Conservation (phyloP, 2,113 vertebrate genomes). For the Oncorhynchus keta region DNA sequence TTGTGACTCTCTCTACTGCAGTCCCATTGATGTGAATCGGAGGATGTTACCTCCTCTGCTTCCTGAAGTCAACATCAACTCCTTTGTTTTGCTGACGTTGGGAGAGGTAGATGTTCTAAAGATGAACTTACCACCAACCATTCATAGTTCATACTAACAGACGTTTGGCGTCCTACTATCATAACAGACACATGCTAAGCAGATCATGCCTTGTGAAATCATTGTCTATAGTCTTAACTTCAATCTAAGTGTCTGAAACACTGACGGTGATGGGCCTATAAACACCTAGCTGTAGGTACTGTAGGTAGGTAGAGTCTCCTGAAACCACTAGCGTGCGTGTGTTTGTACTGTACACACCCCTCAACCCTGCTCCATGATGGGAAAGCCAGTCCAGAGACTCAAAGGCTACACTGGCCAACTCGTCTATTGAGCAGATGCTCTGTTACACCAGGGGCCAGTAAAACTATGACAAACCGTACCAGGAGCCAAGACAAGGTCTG, state of each 20-base stretch:
- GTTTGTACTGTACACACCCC: too few relatives aligned
- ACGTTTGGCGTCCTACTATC: background rate
- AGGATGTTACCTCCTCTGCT: too few relatives aligned
- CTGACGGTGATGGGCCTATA: background rate
- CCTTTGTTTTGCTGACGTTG: too few relatives aligned
- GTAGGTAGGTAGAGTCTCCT: background rate
- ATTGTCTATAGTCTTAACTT: background rate
- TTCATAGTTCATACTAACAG: too few relatives aligned
- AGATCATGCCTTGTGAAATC: background rate
- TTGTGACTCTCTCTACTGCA: too few relatives aligned
- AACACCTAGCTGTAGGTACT: background rate
- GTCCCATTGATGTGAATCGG: too few relatives aligned
- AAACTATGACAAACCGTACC: conserved; percentile 1
- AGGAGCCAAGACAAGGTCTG: background rate
- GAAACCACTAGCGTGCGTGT: background rate
- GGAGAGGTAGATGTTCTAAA: too few relatives aligned
- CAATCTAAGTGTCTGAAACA: background rate
- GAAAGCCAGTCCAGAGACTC: conserved; percentile 26
- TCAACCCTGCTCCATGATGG: conserved; percentile 22
- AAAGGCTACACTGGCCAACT: conserved; percentile 9
- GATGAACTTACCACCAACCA: too few relatives aligned
- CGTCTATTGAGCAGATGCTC: conserved; percentile 35
- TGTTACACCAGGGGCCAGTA: conserved; percentile 15
- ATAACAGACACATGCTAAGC: background rate
- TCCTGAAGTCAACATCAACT: too few relatives aligned